Base-by-base conservation (phyloP, 2,888 invertebrate genomes). In the Calephelis perditalis region DNA sequence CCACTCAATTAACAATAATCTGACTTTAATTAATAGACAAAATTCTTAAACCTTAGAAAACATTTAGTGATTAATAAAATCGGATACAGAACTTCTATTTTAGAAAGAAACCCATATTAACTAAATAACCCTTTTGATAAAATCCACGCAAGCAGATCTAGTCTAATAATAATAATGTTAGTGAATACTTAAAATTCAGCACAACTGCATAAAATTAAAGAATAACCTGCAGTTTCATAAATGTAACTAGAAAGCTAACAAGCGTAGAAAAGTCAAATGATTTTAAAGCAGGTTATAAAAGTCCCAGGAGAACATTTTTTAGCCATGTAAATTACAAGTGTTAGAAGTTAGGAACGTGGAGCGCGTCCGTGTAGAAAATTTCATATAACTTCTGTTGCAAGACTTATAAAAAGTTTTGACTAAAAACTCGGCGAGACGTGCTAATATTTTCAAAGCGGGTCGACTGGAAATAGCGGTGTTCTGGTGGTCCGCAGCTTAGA, bases 391-490 rank as follows among this genome's bases (percentile, higher is more conserved):
- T 64, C 63, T 35, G 63, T 60, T 56, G 61, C 63, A 59, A 65
- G 60, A 36, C 52, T 52, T 67, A 65, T 62, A 58, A 60, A 64
- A 62, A 65, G 63, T 63, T 62, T 65, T 64, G 64, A 55, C 62
- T 63, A 56, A 60, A 67, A 66, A 62, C 63, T 65, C 11, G 63
- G 52, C 46, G 57, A 56, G 60, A 67, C 62, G 68, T 63, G 69
- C 65, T 63, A 66, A 67, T 67, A 66, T 67, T 68, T 69, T 69
- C 65, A 65, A 67, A 67, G 65, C 60, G 47, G 55, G 52, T 52
- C 11, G 26, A 35, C 35, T 35, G 36, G 52, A 35, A 49, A 49
- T 15, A 35, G 52, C 36, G 35, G 52, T 35, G 36, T 52, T 36
- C 52, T 35, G 52, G 11, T 52, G 52, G 35, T 7, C 52, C 11